A percentile compares a stretch with the other conserved stretches of the same genome.
Conservation (phyloP, 2,797 vertebrate genomes). For the Intellagama lesueurii region DNA sequence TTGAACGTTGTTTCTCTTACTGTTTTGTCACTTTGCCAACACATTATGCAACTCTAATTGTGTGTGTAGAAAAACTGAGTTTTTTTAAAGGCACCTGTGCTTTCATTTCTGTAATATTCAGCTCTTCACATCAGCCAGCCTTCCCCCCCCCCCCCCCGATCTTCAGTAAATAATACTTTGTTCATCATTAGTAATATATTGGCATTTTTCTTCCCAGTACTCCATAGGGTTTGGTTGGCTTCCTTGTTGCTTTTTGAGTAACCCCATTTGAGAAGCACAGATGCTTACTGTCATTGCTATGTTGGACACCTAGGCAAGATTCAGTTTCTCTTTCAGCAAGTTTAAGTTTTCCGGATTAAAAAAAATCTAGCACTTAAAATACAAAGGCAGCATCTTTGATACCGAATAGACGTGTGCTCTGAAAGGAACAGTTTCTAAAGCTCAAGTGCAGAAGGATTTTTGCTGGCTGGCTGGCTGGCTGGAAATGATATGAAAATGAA, state of each 20-base stretch:
- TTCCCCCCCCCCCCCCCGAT: too few species aligned
- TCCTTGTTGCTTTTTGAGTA: background rate
- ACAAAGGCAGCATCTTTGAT: background rate
- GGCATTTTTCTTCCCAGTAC: background rate
- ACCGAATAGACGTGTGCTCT: background rate
- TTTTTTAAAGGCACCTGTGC: background rate
- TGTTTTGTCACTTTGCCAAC: background rate
- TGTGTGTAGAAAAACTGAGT: background rate
- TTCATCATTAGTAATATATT: background rate
- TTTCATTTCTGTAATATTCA: background rate
- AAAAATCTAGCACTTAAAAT: background rate
- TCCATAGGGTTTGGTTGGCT: background rate
- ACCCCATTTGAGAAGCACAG: background rate
- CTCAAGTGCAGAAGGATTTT: background rate
- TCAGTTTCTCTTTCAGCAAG: background rate
- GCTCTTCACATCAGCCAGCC: background rate
- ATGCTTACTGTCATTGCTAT: background rate
- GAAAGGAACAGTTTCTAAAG: constrained; percentile 11
- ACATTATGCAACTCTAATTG: background rate
- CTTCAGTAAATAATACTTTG: background rate
- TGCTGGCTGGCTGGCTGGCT: background rate
- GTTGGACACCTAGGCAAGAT: background rate
- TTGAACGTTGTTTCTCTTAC: background rate
- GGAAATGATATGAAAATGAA: background rate
- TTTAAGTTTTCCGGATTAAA: background rate